Evolutionary conservation across 2,113 vertebrate genomes (phyloP), one percentile per base, ranked within the genome.

Genomic region (Chamaetylas fuelleborni): DNA sequence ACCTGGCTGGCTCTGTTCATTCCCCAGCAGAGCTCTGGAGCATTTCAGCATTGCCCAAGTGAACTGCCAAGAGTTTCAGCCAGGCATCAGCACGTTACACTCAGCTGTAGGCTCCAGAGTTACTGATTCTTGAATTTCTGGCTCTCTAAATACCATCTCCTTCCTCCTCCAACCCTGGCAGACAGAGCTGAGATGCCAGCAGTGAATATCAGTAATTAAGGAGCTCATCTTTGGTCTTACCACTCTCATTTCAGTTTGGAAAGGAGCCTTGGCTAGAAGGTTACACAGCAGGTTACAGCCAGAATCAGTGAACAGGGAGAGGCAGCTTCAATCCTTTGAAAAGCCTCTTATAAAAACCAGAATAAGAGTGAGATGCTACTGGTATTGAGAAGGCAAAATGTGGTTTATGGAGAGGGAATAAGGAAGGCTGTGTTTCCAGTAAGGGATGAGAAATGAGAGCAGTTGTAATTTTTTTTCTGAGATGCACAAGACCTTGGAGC

Each of bases 61-160:
- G 86, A 95, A 57, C 40, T 54, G 89, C 74, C 86, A 81, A n/a
- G 74, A 79, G 36, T 67, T 84, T 71, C 95, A 88, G 87, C 92
- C 95, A 94, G 90, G 79, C 76, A 67, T 81, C 93, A 97, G 73
- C 94, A 36, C 7, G 4, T 58, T 81, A 79, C 70, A 25, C 51
- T 71, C 76, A 19, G 51, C 72, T 92, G 56, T 7, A 69, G 43
- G 33, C 77, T 84, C 20, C 36, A 40, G 67, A 86, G 86, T 64
- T 78, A 53, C 51, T 61, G 48, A 43, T 56, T 93, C 77, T 64
- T 81, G 36, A 77, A 90, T 86, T 92, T 90, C 82, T 83, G 79
- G 33, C 91, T 94, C 29, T 79, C 65, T 76, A 23, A 81, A 79
- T 40, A 23, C 34, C 34, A 47, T 28, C 70, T 87, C 45, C 58